Percentiles rank a stretch among this genome's conserved stretches.
Evolutionary conservation across 2,888 invertebrate genomes (phyloP).

Genomic region (Luperina testacea): DNA sequence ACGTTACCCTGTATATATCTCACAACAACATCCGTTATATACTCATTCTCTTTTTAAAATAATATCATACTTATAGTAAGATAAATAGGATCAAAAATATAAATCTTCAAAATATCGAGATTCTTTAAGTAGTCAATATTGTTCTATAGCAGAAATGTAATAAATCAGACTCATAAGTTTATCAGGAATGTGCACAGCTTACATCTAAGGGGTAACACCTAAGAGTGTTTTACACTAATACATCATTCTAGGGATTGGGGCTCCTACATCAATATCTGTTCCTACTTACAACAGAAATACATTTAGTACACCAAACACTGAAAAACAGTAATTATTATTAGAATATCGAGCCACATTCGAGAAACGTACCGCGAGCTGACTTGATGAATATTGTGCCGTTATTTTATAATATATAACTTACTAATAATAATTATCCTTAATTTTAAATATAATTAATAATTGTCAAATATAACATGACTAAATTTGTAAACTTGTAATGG

Average conservation of each 20-base stretch:
- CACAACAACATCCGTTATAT: conserved; percentile 80
- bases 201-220: conserved; percentile 80
- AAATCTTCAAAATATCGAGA: conserved; percentile 88
- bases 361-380: conserved; percentile 87
- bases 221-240: conserved; percentile 81
- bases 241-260: conserved; percentile 76
- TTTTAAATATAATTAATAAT: conserved; percentile 69
- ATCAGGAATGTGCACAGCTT: conserved; percentile 89
- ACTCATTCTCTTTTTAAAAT: conserved; percentile 79
- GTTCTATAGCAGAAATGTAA: conserved; percentile 87
- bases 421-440: conserved; percentile 71
- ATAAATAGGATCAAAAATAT: conserved; percentile 88
- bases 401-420: conserved; percentile 72
- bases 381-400: conserved; percentile 89
- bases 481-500: conserved; percentile 73
- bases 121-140: conserved; percentile 84
- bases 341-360: conserved; percentile 87
- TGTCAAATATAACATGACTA: conserved; percentile 71
- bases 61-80: conserved; percentile 86
- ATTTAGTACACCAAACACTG: conserved; percentile 81
- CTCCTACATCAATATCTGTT: conserved; percentile 75
- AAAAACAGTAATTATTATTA: conserved; percentile 75
- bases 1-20: conserved; percentile 87
- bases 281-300: conserved; percentile 79
- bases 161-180: conserved; percentile 87